phyloP scores from a whole-genome alignment of 2,888 invertebrate species.

The Cephus rjabovi region DNA sequence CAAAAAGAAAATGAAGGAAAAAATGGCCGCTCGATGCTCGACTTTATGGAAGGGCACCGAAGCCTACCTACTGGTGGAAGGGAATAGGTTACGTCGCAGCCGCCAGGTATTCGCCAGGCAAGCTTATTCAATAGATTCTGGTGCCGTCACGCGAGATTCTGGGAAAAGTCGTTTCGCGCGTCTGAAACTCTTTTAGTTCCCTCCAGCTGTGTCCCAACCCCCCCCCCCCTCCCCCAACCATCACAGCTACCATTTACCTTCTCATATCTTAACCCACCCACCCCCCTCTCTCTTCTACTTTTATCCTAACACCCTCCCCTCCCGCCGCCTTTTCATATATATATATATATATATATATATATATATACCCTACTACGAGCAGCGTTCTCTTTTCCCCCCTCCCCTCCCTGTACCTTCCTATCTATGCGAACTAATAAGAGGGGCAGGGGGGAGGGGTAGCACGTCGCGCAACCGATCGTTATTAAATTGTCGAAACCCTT shows the following conservation, averaged over 20 bases:
- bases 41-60: not conserved
- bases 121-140: slow-evolving; percentile 56
- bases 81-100: not conserved
- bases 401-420: not conserved
- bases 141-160: slow-evolving; percentile 64
- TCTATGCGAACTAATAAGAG: not conserved
- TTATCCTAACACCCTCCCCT: no score
- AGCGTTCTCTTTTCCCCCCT: no score
- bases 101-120: slow-evolving; percentile 4
- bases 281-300: no score
- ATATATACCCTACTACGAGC: no score
- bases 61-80: not conserved
- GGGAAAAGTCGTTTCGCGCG: slow-evolving; percentile 63
- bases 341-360: no score
- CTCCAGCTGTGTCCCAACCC: slow-evolving; percentile 4
- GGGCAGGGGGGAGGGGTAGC: not conserved
- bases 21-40: not conserved
- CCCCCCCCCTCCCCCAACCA: no score
- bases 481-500: slow-evolving; percentile 61
- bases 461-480: slow-evolving; percentile 58
- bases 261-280: no score
- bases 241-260: no score
- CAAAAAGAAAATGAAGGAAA: not conserved
- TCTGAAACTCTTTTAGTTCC: slow-evolving; percentile 41
- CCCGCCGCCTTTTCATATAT: no score